Conservation (phyloP, 1,140 invertebrate species). For the Drosophila sechellia region DNA sequence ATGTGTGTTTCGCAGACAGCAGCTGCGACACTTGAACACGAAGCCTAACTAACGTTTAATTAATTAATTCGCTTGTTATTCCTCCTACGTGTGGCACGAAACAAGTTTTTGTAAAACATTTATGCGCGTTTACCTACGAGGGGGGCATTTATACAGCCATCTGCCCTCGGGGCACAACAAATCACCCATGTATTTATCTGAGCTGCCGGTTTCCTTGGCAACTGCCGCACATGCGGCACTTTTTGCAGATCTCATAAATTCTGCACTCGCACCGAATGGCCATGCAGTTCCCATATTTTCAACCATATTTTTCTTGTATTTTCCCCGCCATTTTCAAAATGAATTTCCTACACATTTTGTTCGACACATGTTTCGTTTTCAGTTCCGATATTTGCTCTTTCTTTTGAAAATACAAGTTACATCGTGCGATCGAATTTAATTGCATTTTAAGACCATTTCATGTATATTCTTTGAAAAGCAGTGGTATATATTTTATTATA, state of each 20-base stretch:
- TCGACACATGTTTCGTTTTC: not conserved
- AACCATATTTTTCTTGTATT: constrained; percentile 24
- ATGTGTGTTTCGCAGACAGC: constrained; percentile 66
- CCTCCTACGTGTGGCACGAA: constrained; percentile 48
- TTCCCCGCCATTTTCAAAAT: constrained; percentile 4
- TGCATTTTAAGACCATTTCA: constrained; percentile 24
- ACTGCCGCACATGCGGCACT: constrained; percentile 46
- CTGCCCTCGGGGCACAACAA: not conserved
- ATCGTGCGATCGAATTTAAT: constrained; percentile 38
- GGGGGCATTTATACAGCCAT: not conserved
- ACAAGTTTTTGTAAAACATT: constrained; percentile 52
- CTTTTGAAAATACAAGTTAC: constrained; percentile 26
- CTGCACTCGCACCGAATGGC: constrained; percentile 14
- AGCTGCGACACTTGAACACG: constrained; percentile 67
- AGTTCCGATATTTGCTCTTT: constrained; percentile 12
- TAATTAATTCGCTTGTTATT: constrained; percentile 78
- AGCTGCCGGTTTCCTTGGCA: constrained; percentile 19
- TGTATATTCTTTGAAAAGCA: too few relatives aligned
- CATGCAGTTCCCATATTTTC: constrained; percentile 28
- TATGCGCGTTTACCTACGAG: constrained; percentile 43
- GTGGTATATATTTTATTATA: not conserved
- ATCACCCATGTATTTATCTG: constrained; percentile 8
- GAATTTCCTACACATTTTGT: constrained; percentile 17
- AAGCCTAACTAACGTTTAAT: constrained; percentile 63
- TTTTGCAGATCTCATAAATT: constrained; percentile 54